phyloP scores from a whole-genome alignment of 1,140 invertebrate genomes.

The Apis mellifera region DNA sequence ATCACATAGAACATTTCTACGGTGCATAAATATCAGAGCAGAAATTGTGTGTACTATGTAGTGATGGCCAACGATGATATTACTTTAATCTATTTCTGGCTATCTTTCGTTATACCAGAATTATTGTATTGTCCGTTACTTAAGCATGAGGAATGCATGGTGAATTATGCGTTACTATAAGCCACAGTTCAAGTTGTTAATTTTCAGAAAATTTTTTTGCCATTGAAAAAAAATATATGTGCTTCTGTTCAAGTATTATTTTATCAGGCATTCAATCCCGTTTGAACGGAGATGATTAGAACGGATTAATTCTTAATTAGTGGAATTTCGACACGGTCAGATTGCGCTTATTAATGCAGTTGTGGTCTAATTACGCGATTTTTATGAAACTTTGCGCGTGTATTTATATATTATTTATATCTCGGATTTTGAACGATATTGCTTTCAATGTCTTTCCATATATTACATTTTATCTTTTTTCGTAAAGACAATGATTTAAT shows the following conservation, averaged over 20 bases:
- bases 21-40: conserved; percentile 43
- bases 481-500: neutral
- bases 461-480: neutral
- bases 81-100: conserved; percentile 29
- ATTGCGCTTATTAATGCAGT: conserved; percentile 74
- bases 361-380: conserved; percentile 73
- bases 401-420: neutral
- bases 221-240: neutral
- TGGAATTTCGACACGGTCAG: conserved; percentile 66
- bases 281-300: conserved; percentile 55
- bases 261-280: conserved; percentile 15
- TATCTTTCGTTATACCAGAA: conserved; percentile 20
- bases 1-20: conserved; percentile 26
- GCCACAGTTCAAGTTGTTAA: neutral
- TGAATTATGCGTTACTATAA: neutral
- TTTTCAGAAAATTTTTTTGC: conserved; percentile 1
- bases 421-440: neutral
- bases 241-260: neutral
- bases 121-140: conserved; percentile 1
- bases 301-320: conserved; percentile 69
- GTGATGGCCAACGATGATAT: conserved; percentile 20
- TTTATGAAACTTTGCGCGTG: conserved; percentile 21
- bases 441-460: neutral
- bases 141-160: conserved; percentile 13
- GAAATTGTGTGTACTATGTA: conserved; percentile 31